These are phyloP conservation scores for Abrostola triplasia DNA, from an alignment of 2,888 invertebrate species.

Conservation along the genomic window DNA sequence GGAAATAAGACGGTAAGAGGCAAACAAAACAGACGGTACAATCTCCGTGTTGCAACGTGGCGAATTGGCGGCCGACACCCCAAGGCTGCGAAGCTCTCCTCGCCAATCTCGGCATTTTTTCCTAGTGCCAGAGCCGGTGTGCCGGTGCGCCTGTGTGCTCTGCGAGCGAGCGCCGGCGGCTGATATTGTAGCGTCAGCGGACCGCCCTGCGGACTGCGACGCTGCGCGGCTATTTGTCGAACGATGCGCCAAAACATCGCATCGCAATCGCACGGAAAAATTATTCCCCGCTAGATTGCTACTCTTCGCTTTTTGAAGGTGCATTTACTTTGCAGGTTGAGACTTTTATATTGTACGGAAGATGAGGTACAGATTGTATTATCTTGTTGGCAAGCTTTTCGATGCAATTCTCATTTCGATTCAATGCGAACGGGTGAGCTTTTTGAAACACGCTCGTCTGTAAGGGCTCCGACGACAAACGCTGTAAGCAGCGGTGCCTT, in stretches of 20 bases:
- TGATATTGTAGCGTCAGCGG: slow-evolving; percentile 83
- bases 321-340: slow-evolving; percentile 80
- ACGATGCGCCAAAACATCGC: slow-evolving; percentile 87
- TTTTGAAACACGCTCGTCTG: slow-evolving; percentile 28
- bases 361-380: slow-evolving; percentile 82
- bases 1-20: slow-evolving; percentile 85
- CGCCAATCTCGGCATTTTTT: slow-evolving; percentile 86
- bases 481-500: slow-evolving; percentile 32
- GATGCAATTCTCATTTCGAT: slow-evolving; percentile 80
- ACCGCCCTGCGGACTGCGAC: slow-evolving; percentile 82
- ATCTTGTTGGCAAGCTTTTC: slow-evolving; percentile 83
- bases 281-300: slow-evolving; percentile 83
- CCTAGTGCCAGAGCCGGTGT: slow-evolving; percentile 66
- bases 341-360: slow-evolving; percentile 81
- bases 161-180: slow-evolving; percentile 66
- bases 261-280: slow-evolving; percentile 85
- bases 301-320: slow-evolving; percentile 81
- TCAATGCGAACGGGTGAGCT: slow-evolving; percentile 65
- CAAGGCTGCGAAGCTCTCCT: slow-evolving; percentile 76
- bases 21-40: slow-evolving; percentile 85
- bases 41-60: slow-evolving; percentile 85
- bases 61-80: slow-evolving; percentile 82
- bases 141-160: slow-evolving; percentile 53
- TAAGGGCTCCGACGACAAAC: slow-evolving; percentile 16
- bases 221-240: slow-evolving; percentile 80